A percentile compares a stretch with the other conserved stretches of the same genome.
Evolutionary conservation across 1,140 invertebrate species (phyloP).

Genomic region (Lepidotrigona ventralis): DNA sequence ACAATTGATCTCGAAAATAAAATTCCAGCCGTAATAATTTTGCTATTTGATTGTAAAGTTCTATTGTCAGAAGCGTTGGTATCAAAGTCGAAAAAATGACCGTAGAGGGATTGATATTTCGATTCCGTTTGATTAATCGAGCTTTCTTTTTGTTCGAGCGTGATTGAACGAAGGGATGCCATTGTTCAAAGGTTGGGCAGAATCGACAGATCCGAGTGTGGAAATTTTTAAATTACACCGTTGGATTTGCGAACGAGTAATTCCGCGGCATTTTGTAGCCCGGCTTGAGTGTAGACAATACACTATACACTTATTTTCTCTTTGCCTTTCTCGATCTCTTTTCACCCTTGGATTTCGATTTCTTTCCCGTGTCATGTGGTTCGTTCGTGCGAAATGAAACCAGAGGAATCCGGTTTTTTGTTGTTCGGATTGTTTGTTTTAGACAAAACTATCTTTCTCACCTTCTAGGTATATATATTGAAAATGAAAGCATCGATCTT

Average conservation of each 20-base stretch:
- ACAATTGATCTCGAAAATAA: background rate
- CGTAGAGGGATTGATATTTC: constrained; percentile 20
- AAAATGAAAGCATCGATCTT: background rate
- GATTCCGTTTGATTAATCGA: constrained; percentile 38
- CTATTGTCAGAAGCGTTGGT: too few relatives aligned
- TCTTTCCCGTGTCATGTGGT: background rate
- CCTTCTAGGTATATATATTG: background rate
- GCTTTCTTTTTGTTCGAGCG: constrained; percentile 29
- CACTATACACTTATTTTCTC: background rate
- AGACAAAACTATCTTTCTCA: constrained; percentile 63
- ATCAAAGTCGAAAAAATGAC: constrained; percentile 2
- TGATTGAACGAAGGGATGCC: constrained; percentile 21
- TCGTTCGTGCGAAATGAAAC: constrained; percentile 60
- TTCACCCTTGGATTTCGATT: background rate
- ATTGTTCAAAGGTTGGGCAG: constrained; percentile 31
- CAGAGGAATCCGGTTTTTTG: constrained; percentile 66
- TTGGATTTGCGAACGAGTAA: constrained; percentile 48
- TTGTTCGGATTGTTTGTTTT: constrained; percentile 39
- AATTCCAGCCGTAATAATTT: background rate
- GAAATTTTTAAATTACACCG: constrained; percentile 59
- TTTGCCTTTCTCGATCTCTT: background rate
- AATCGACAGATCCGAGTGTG: constrained; percentile 23
- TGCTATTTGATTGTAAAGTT: background rate
- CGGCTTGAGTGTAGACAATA: constrained; percentile 44
- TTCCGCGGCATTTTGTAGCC: constrained; percentile 54